Conservation (phyloP, 2,113 vertebrate genomes). For the Anolis carolinensis region DNA sequence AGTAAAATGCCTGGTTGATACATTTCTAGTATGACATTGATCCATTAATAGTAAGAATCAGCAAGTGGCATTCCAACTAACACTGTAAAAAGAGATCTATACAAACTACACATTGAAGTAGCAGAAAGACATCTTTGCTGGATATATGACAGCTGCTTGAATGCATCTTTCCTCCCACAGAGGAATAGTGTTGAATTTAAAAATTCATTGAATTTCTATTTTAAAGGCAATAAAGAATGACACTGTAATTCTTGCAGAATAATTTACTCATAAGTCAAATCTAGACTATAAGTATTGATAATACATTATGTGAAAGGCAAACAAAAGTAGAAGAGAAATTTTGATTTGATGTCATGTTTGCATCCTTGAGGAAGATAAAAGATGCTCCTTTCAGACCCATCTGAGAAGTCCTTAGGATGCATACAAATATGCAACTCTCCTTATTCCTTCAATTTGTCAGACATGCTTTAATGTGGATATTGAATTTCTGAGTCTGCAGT, state of each 20-base stretch:
- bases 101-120: slow-evolving; percentile 37
- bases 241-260: slow-evolving; percentile 23
- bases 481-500: background rate
- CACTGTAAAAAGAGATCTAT: background rate
- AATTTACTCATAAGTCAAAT: background rate
- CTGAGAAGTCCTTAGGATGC: background rate
- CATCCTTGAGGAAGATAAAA: background rate
- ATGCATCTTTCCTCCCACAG: slow-evolving; percentile 25
- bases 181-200: slow-evolving; percentile 10
- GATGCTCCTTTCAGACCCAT: background rate
- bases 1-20: background rate
- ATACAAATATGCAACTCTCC: background rate
- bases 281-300: slow-evolving; percentile 11
- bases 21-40: slow-evolving; percentile 4
- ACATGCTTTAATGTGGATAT: background rate
- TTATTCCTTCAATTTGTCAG: background rate
- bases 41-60: background rate
- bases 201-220: slow-evolving; percentile 30
- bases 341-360: background rate
- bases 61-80: background rate
- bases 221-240: slow-evolving; percentile 18
- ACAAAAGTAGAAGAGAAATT: background rate
- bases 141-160: slow-evolving; percentile 21
- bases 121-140: slow-evolving; percentile 7
- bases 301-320: slow-evolving; percentile 11